phyloP scores from a whole-genome alignment of 2,113 vertebrate genomes.

The Clarias gariepinus region DNA sequence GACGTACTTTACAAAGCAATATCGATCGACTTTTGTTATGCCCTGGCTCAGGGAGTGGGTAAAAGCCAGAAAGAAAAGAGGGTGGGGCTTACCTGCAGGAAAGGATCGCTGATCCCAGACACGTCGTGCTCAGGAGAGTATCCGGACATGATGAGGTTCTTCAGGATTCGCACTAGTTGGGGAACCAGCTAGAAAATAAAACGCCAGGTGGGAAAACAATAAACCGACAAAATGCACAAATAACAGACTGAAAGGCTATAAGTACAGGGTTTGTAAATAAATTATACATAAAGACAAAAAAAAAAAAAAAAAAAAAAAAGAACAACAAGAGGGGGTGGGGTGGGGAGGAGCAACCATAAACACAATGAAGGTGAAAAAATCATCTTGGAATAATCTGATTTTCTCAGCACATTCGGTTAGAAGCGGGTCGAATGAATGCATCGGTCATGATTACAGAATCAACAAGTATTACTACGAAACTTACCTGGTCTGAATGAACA shows the following conservation, averaged over 20 bases:
- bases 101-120: slow-evolving; percentile 98
- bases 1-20: background rate
- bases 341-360: slow-evolving; percentile 21
- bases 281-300: slow-evolving; percentile 2
- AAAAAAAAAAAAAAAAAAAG: background rate
- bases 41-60: too few species aligned
- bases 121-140: slow-evolving; percentile 99
- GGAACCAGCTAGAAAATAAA: slow-evolving; percentile 87
- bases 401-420: slow-evolving; percentile 46
- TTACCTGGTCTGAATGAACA: background rate
- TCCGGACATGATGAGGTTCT: slow-evolving; percentile 99
- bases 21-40: background rate
- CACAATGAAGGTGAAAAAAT: slow-evolving; percentile 46
- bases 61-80: background rate
- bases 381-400: slow-evolving; percentile 46
- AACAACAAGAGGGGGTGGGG: background rate
- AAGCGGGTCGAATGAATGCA: slow-evolving; percentile 17
- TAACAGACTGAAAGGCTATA: background rate
- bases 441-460: slow-evolving; percentile 15
- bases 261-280: slow-evolving; percentile 3
- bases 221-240: background rate
- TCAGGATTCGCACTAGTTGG: slow-evolving; percentile 98
- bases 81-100: slow-evolving; percentile 85
- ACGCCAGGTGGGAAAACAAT: background rate
- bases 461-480: background rate